Percentiles rank a stretch among this genome's conserved stretches.
Evolutionary conservation across 37 sponge, comb jelly and placozoan genomes (phyloP).

Genomic region (Petrosia ficiformis): DNA sequence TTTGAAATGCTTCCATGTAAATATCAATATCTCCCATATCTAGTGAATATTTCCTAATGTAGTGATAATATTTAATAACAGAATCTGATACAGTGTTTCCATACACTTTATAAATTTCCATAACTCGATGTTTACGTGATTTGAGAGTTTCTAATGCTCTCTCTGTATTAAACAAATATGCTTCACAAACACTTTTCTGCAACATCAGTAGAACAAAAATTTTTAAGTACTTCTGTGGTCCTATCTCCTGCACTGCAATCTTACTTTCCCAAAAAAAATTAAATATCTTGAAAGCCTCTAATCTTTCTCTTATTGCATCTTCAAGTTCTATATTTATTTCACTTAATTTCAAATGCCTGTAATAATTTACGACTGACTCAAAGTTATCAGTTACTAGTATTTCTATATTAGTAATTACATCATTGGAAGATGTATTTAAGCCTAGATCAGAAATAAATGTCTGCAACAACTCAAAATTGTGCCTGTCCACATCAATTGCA

Average conservation of each 20-base stretch:
- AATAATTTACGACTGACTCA: background rate
- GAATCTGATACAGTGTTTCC: background rate
- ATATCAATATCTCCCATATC: background rate
- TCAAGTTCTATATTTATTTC: background rate
- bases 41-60: background rate
- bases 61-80: background rate
- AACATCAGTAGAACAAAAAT: background rate
- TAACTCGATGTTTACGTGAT: background rate
- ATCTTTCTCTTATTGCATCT: background rate
- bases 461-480: slow-evolving; percentile 18
- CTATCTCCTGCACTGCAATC: background rate
- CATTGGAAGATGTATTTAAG: background rate
- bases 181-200: background rate
- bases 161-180: background rate
- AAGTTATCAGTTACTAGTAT: background rate
- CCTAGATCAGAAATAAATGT: background rate
- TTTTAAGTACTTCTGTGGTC: background rate
- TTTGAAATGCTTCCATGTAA: background rate
- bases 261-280: background rate
- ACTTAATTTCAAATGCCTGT: background rate
- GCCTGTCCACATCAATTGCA: slow-evolving; percentile 25
- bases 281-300: background rate
- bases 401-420: background rate
- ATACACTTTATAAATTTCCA: background rate
- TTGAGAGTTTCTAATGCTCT: background rate